Conservation (phyloP, 30 jellyfish, hydroid and myxozoan genomes). For the Hydra vulgaris region DNA sequence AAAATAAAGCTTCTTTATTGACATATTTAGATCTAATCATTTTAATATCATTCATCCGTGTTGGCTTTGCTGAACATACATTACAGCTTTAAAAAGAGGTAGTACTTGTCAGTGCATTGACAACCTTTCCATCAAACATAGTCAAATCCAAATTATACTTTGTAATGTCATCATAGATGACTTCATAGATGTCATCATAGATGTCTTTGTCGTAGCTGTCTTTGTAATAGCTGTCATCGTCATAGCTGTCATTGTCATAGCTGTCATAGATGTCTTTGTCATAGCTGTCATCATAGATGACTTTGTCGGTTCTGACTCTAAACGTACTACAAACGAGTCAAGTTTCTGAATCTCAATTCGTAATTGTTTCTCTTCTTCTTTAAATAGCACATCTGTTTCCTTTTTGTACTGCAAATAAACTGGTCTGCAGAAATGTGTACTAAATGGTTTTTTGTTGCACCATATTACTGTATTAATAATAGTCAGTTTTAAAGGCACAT, state of each 20-base stretch:
- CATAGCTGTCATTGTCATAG: too few relatives aligned
- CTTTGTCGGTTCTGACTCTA: neutral
- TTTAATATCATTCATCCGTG: neutral
- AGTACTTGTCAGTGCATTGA: neutral
- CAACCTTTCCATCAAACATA: neutral
- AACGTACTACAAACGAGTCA: neutral
- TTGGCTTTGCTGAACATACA: neutral
- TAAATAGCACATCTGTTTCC: neutral
- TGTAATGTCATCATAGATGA: too few relatives aligned
- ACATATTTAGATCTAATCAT: neutral
- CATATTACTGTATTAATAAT: neutral
- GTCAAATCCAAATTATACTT: neutral
- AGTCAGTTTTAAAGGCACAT: neutral
- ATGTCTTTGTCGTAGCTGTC: neutral
- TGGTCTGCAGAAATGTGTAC: neutral
- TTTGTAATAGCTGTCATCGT: too few relatives aligned
- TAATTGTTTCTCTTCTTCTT: neutral
- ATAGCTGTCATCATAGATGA: neutral
- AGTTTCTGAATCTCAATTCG: neutral
- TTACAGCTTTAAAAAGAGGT: neutral
- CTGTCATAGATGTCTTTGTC: too few relatives aligned
- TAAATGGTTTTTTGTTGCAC: neutral
- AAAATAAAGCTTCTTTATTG: neutral
- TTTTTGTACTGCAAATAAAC: neutral
- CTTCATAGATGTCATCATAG: neutral